Evolutionary conservation across 2,113 vertebrate species (phyloP).

Genomic region (Chionomys nivalis): DNA sequence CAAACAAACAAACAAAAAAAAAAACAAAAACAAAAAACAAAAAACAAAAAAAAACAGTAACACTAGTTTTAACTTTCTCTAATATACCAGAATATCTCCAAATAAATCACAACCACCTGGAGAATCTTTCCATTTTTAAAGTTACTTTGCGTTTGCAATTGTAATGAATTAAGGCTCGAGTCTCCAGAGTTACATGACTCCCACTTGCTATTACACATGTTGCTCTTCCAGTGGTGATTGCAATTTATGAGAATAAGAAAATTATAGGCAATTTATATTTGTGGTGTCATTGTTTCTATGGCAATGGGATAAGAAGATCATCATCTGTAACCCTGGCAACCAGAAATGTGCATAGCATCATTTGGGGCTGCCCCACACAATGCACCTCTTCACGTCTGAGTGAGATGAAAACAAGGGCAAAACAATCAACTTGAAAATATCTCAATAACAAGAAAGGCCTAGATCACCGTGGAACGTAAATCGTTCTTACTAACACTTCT

Average conservation of each 20-base stretch:
- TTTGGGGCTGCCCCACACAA: constrained; percentile 66
- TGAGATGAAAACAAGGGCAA: not conserved
- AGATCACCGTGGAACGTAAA: constrained; percentile 58
- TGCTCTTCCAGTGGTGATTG: constrained; percentile 75
- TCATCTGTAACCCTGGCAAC: constrained; percentile 82
- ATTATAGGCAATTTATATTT: constrained; percentile 83
- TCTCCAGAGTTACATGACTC: constrained; percentile 68
- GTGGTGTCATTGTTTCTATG: constrained; percentile 79
- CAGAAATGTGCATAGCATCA: constrained; percentile 56
- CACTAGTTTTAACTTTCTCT: not conserved
- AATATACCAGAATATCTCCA: constrained; percentile 54
- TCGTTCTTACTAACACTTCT: constrained; percentile 52
- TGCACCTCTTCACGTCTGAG: constrained; percentile 58
- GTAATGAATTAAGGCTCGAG: constrained; percentile 67
- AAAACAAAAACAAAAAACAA: no score
- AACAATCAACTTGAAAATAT: constrained; percentile 51
- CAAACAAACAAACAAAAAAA: no score
- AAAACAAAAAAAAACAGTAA: no score
- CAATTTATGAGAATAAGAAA: constrained; percentile 83
- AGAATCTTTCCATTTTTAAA: constrained; percentile 70
- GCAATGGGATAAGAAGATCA: constrained; percentile 78
- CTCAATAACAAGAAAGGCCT: constrained; percentile 46
- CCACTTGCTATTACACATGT: constrained; percentile 70
- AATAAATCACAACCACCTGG: constrained; percentile 2
- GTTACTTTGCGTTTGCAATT: constrained; percentile 77